A percentile compares a stretch with the other conserved stretches of the same genome.
phyloP scores from a whole-genome alignment of 92 coral and sea anemone species.

The Zoanthus sociatus region DNA sequence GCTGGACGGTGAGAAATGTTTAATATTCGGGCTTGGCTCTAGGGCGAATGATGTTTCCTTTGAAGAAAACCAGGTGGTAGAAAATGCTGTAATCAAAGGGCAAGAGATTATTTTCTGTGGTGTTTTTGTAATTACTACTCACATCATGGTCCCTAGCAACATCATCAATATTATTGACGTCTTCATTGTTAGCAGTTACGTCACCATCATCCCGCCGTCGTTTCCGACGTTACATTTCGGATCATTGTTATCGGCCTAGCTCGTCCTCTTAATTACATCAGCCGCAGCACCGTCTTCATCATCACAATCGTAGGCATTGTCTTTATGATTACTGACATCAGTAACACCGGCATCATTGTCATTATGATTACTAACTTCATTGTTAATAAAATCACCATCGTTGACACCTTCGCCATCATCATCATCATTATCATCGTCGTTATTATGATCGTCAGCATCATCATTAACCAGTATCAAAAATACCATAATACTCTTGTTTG shows the following conservation, averaged over 20 bases:
- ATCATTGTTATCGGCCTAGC: too few species aligned
- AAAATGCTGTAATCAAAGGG: background rate
- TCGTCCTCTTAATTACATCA: too few species aligned
- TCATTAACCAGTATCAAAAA: too few species aligned
- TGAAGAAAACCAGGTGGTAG: background rate
- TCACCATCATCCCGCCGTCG: too few species aligned
- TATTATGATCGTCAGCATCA: background rate
- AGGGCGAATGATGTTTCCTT: background rate
- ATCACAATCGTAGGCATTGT: background rate
- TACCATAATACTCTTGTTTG: too few species aligned
- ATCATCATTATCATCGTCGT: background rate
- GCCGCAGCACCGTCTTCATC: background rate
- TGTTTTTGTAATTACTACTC: background rate
- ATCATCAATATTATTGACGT: background rate
- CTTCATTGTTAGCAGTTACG: background rate
- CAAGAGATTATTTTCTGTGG: background rate
- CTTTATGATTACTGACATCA: background rate
- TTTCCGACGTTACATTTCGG: too few species aligned
- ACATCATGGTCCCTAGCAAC: background rate
- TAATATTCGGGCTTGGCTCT: background rate
- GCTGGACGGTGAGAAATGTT: too few species aligned
- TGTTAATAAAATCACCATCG: background rate
- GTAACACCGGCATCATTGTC: too few species aligned
- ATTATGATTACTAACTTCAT: background rate
- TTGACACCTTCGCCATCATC: background rate